Base-by-base conservation (phyloP, 2,113 vertebrate species). In the Willisornis vidua region DNA sequence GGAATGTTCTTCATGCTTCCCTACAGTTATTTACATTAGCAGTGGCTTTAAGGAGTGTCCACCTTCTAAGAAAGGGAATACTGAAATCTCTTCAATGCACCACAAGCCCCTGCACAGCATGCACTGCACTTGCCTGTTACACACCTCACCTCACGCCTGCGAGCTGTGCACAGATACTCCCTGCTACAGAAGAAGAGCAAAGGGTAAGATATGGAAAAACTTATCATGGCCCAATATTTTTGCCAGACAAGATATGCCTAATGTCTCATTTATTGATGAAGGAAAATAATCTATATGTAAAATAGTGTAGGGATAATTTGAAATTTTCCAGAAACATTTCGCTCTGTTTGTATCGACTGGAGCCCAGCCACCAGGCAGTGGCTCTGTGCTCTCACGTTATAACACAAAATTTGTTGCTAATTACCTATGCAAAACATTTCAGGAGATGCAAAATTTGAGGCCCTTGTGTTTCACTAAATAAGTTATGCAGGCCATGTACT, bases 401-500 rank as follows among this genome's bases (percentile, higher is more conserved):
- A 83, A 68, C 2, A 12, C 59, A 37, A 14, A 59, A 57, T 10
- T 73, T 43, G 9, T 14, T 52, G 16, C 17, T 83, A 45, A 7
- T 46, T 51, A 59, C 3, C 39, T 24, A 7, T 12, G 25, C 3
- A 68, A 62, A 79, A 72, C 9, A 33, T 49, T 59, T n/a, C 19
- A 72, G 41, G 72, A 68, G 24, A 10, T 39, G 15, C 26, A 87
- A 89, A 63, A 73, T 55, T 17, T 51, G 31, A 68, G 18, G 33
- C 20, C 9, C 23, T 9, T 33, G 7, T 19, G 4, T 19, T 62
- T 48, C 49, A n/a, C 23, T 72, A 84, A 22, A 39, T 22, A 71
- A 77, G 58, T 26, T 65, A 12, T 2, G 22, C 10, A 58, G 63
- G 49, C 22, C 61, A 55, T 0, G 0, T 8, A 17, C 22, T 72